Conservation (phyloP, 2,113 vertebrate species). For the Labeo catla region DNA sequence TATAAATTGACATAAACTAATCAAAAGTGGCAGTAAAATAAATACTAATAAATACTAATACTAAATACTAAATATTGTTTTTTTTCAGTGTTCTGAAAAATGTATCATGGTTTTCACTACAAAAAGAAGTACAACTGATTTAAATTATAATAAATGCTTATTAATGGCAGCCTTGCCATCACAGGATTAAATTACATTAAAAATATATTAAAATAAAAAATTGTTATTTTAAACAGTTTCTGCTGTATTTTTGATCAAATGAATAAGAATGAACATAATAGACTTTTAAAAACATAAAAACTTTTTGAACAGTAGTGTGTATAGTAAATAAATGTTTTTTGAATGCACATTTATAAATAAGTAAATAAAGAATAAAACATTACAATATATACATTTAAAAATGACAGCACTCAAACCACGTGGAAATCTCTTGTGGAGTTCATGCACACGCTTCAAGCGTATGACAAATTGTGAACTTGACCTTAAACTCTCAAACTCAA, state of each 20-base stretch:
- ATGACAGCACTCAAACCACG: not conserved
- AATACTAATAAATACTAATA: too few species aligned
- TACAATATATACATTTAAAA: not conserved
- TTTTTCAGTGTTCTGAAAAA: too few species aligned
- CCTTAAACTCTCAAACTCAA: not conserved
- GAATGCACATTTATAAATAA: too few species aligned
- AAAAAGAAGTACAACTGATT: too few species aligned
- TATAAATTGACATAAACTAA: too few species aligned
- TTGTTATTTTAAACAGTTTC: not conserved
- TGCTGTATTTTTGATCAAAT: not conserved
- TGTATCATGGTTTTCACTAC: too few species aligned
- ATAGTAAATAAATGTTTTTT: not conserved
- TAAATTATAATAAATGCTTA: too few species aligned
- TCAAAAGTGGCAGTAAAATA: too few species aligned
- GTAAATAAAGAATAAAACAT: not conserved
- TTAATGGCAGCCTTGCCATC: too few species aligned
- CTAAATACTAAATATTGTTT: too few species aligned
- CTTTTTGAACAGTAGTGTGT: not conserved
- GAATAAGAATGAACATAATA: too few species aligned
- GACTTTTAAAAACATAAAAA: not conserved
- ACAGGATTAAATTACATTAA: not conserved
- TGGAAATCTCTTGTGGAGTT: not conserved
- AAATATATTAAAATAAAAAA: not conserved
- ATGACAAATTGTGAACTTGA: not conserved
- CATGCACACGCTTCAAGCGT: not conserved